A percentile compares a stretch with the other conserved stretches of the same genome.
Evolutionary conservation across 2,113 vertebrate species (phyloP).

Genomic region (Sylvicapra grimmia): DNA sequence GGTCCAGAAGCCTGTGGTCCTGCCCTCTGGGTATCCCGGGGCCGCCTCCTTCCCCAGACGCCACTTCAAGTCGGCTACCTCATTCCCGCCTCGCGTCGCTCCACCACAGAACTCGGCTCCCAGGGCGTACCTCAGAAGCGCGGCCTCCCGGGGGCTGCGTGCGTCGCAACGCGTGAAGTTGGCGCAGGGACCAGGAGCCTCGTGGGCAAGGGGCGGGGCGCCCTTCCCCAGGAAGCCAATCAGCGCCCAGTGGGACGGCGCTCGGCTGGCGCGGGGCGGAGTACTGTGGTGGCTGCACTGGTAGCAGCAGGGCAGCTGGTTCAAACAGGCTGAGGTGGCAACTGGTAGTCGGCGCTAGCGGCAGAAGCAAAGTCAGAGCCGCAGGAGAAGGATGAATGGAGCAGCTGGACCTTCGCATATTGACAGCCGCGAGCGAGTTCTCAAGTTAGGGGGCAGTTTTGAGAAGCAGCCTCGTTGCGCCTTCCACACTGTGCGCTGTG

Average conservation of each 20-base stretch:
- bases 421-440: slow-evolving; percentile 89
- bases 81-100: not conserved
- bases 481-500: slow-evolving; percentile 96
- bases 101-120: rapidly evolving
- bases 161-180: not conserved
- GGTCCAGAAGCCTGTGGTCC: not conserved
- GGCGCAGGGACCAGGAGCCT: not conserved
- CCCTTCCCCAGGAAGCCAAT: slow-evolving; percentile 13
- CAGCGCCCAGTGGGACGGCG: not conserved
- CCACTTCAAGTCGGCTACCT: not conserved
- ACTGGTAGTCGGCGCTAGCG: slow-evolving; percentile 8
- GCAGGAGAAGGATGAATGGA: slow-evolving; percentile 85
- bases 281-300: rapidly evolving
- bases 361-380: not conserved
- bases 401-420: slow-evolving; percentile 81
- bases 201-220: slow-evolving; percentile 9
- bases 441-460: slow-evolving; percentile 93
- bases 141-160: rapidly evolving
- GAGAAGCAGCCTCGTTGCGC: slow-evolving; percentile 92
- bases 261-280: not conserved
- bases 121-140: rapidly evolving
- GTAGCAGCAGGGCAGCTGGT: rapidly evolving
- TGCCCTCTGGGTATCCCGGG: not conserved
- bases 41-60: not conserved
- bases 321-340: slow-evolving; percentile 59